Percentiles rank a stretch among this genome's conserved stretches.
Conservation (phyloP, 2,113 vertebrate genomes). For the Capra hircus region DNA sequence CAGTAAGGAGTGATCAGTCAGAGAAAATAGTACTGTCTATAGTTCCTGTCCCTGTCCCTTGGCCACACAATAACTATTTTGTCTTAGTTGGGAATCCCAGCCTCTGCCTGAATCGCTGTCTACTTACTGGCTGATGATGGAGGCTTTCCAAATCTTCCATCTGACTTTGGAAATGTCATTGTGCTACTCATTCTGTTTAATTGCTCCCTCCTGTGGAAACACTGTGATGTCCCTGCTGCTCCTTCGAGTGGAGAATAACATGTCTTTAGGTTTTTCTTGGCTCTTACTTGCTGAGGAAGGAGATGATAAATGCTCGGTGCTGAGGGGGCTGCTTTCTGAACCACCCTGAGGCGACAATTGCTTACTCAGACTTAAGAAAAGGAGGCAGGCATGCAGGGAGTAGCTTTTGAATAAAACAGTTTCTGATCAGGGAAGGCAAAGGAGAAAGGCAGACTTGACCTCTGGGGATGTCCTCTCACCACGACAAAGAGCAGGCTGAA, state of each 20-base stretch:
- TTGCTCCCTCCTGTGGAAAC: slow-evolving; percentile 66
- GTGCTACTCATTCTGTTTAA: slow-evolving; percentile 67
- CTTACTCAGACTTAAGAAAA: not conserved
- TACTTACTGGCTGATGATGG: slow-evolving; percentile 63
- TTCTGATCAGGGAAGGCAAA: not conserved
- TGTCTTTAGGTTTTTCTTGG: slow-evolving; percentile 3
- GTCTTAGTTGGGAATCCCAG: not conserved
- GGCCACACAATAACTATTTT: slow-evolving; percentile 22
- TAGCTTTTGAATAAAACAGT: not conserved
- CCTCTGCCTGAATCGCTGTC: slow-evolving; percentile 26
- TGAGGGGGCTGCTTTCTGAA: not conserved
- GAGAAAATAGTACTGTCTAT: not conserved
- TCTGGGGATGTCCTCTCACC: not conserved
- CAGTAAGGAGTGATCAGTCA: not conserved
- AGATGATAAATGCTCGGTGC: not conserved
- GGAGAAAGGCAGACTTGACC: not conserved
- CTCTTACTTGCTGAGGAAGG: not conserved
- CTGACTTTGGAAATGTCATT: slow-evolving; percentile 61
- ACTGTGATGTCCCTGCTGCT: slow-evolving; percentile 42
- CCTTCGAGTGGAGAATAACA: slow-evolving; percentile 22
- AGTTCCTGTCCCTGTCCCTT: not conserved
- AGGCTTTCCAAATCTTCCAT: not conserved
- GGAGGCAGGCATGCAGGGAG: not conserved
- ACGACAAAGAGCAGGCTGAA: not conserved
- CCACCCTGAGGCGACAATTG: not conserved